Evolutionary conservation across 2,888 invertebrate genomes (phyloP), one percentile per base, ranked within the genome.

Genomic region (Thera britannica): DNA sequence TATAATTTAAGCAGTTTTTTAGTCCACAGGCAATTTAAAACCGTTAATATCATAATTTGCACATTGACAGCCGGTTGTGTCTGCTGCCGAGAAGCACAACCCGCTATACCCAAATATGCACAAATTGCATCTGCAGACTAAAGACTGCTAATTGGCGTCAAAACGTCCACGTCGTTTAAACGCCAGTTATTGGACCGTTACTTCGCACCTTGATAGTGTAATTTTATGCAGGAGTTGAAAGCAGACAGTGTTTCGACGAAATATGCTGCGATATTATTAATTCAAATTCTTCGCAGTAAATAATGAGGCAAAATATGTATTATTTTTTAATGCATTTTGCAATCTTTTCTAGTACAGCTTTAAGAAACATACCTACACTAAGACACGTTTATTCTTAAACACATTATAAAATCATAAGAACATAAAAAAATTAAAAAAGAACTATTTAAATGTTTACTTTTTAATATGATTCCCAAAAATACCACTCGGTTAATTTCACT

Each of bases 111-210:
- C 68, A 68, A 70, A 70, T 66, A 62, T 67, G 70, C 48, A 48
- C 61, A 68, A 70, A 70, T 68, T 72, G 68, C 68, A 58, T 56
- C 46, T 62, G 38, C 52, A 48, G 62, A 59, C 65, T 69, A 66
- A 72, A 67, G 59, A 69, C 65, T 61, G 51, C 67, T 72, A 71
- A 72, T 72, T 68, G 68, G 62, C 60, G 44, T 46, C 65, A 54
- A 62, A 59, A 52, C 62, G 65, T 61, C 51, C 46, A 57, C 62
- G 60, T 61, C 61, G 54, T 49, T 59, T 65, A 62, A 58, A 62
- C 60, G 46, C 58, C 58, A 52, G 58, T 68, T 62, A 62, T 58
- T 44, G 65, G 51, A 67, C 67, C 67, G 64, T 64, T 66, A 63
- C 54, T 65, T 67, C 61, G 58, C 67, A 65, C 67, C 67, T 70